phyloP scores from a whole-genome alignment of 1,140 invertebrate genomes.

The Ruditapes philippinarum region DNA sequence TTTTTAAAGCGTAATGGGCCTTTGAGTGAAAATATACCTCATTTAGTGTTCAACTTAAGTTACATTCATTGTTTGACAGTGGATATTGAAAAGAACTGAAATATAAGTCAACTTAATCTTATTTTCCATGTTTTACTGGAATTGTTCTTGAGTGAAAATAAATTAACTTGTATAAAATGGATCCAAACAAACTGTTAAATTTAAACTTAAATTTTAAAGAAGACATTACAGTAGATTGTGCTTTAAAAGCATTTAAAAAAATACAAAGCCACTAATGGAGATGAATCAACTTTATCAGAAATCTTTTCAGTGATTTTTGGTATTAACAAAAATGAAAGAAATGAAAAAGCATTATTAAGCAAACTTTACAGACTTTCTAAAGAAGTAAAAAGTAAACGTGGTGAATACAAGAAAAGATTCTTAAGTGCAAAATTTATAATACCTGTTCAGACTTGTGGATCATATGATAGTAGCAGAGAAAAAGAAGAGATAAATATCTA shows the following conservation, averaged over 20 bases:
- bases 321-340: neutral
- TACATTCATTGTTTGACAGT: too few species aligned
- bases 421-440: conserved; percentile 1
- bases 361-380: conserved; percentile 27
- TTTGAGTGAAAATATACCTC: too few species aligned
- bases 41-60: too few species aligned
- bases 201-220: too few species aligned
- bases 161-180: too few species aligned
- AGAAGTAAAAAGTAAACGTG: conserved; percentile 32
- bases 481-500: neutral
- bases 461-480: neutral
- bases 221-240: neutral
- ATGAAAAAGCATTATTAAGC: conserved; percentile 10
- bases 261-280: neutral
- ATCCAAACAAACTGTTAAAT: too few species aligned
- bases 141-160: too few species aligned
- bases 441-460: neutral
- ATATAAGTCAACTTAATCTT: too few species aligned
- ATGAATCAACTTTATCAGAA: neutral
- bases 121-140: too few species aligned
- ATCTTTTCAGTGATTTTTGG: neutral
- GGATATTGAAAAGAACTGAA: too few species aligned
- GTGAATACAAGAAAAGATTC: conserved; percentile 1
- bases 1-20: too few species aligned
- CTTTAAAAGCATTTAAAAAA: neutral